These are phyloP conservation scores for Clostera curtula DNA, from an alignment of 2,888 invertebrate species.

Conservation along the genomic window DNA sequence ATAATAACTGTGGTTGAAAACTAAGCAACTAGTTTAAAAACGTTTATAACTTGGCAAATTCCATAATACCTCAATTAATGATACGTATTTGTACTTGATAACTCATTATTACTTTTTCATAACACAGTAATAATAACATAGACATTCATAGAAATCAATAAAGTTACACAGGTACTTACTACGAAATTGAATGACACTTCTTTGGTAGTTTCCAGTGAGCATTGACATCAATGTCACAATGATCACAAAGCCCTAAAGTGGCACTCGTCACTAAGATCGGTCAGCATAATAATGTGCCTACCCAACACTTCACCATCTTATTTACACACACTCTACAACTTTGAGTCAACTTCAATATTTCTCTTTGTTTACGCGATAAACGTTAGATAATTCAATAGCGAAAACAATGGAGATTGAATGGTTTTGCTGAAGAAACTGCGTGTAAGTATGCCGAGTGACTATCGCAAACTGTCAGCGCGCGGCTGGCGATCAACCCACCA, in stretches of 20 bases:
- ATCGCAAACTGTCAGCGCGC: slow-evolving; percentile 49
- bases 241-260: slow-evolving; percentile 9
- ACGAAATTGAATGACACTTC: too few relatives aligned
- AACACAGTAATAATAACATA: background rate
- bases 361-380: slow-evolving; percentile 50
- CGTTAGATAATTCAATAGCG: slow-evolving; percentile 13
- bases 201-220: too few relatives aligned
- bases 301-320: slow-evolving; percentile 13
- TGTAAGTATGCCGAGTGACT: slow-evolving; percentile 42
- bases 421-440: slow-evolving; percentile 26
- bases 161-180: background rate
- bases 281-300: slow-evolving; percentile 9
- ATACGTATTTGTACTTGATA: too few relatives aligned
- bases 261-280: slow-evolving; percentile 16
- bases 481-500: slow-evolving; percentile 32
- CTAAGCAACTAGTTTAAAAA: too few relatives aligned
- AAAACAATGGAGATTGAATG: slow-evolving; percentile 11
- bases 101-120: too few relatives aligned
- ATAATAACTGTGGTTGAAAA: too few relatives aligned
- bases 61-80: too few relatives aligned
- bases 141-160: background rate
- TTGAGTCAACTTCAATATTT: slow-evolving; percentile 35
- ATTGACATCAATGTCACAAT: slow-evolving; percentile 1
- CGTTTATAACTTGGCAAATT: too few relatives aligned
- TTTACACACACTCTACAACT: slow-evolving; percentile 15